Conservation (phyloP, 1,140 invertebrate species). For the Trachelipus rathkii region DNA sequence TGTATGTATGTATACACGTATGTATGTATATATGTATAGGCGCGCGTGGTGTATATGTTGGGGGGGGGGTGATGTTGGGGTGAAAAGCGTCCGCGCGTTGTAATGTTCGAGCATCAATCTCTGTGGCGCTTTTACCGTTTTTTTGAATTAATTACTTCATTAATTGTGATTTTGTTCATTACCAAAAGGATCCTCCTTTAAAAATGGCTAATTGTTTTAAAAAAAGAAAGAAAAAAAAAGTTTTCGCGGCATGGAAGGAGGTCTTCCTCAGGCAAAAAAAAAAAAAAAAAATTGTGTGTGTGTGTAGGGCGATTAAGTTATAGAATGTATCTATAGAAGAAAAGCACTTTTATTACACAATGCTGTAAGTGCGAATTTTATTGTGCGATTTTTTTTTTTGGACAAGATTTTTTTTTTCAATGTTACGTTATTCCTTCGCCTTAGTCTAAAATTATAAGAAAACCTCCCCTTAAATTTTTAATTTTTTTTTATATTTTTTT, state of each 20-base stretch:
- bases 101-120: neutral
- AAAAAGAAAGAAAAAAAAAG: conserved; percentile 11
- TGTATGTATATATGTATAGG: too few species aligned
- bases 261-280: conserved; percentile 5
- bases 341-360: neutral
- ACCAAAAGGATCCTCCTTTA: neutral
- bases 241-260: neutral
- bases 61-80: too few species aligned
- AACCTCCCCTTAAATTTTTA: neutral
- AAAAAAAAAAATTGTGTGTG: too few species aligned
- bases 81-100: too few species aligned
- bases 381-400: neutral
- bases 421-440: neutral
- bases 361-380: neutral
- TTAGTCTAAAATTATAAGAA: neutral
- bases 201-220: neutral
- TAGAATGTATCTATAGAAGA: too few species aligned
- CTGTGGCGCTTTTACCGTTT: neutral
- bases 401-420: too few species aligned
- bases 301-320: too few species aligned
- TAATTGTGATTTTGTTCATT: conserved; percentile 10
- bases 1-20: too few species aligned
- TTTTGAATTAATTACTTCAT: neutral
- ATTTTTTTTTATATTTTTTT: neutral
- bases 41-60: too few species aligned